Percentiles rank a stretch among this genome's conserved stretches.
Evolutionary conservation across 2,797 vertebrate genomes (phyloP).

Genomic region (Erpetoichthys calabaricus): DNA sequence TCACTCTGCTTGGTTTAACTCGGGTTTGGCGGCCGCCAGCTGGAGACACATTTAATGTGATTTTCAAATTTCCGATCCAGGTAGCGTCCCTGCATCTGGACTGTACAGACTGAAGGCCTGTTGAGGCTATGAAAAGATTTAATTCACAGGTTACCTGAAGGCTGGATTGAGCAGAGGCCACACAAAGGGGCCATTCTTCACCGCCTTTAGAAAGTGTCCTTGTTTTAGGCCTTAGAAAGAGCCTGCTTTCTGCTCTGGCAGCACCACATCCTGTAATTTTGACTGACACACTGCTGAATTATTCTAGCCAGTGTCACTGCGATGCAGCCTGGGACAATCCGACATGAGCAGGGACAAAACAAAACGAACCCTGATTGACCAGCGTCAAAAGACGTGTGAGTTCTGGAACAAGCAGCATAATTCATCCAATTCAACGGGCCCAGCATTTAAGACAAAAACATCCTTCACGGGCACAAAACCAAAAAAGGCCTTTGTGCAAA

Average conservation of each 20-base stretch:
- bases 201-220: constrained; percentile 18
- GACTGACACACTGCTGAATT: neutral
- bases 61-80: constrained; percentile 18
- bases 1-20: too few species aligned
- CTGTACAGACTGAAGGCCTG: constrained; percentile 18
- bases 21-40: neutral
- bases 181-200: constrained; percentile 23
- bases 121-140: constrained; percentile 26
- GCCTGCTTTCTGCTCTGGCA: constrained; percentile 8
- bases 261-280: constrained; percentile 15
- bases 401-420: too few species aligned
- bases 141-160: constrained; percentile 22
- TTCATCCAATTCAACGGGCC: too few species aligned
- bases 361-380: too few species aligned
- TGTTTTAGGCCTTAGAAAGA: constrained; percentile 14
- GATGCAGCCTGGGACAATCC: too few species aligned
- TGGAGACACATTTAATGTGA: constrained; percentile 18
- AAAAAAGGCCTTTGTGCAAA: too few species aligned
- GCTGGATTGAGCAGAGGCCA: constrained; percentile 8
- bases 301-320: too few species aligned
- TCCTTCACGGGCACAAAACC: too few species aligned
- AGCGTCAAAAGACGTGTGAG: too few species aligned
- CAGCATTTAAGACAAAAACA: too few species aligned
- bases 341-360: too few species aligned
- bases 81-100: constrained; percentile 1